Percentiles rank a stretch among this genome's conserved stretches.
Conservation (phyloP, 2,113 vertebrate species). For the Garra rufa region DNA sequence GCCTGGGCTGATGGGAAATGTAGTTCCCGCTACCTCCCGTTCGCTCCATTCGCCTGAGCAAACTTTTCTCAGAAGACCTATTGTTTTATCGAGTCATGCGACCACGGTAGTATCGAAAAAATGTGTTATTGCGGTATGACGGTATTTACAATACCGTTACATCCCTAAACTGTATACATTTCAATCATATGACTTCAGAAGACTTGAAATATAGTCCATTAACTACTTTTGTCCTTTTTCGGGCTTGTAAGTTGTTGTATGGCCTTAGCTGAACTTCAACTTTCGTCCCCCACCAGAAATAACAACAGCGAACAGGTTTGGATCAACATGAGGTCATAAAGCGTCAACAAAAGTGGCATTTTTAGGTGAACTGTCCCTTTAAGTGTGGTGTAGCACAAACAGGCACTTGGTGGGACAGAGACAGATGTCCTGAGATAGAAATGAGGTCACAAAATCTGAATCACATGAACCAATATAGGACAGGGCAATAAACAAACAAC, state of each 20-base stretch:
- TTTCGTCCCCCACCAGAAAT: not conserved
- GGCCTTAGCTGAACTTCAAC: not conserved
- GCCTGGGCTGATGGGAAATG: too few relatives aligned
- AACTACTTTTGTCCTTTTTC: too few relatives aligned
- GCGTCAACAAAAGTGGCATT: not conserved
- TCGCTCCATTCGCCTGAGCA: too few relatives aligned
- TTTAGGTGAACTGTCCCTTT: not conserved
- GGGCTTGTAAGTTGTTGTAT: not conserved
- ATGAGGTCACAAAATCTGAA: slow-evolving; percentile 11
- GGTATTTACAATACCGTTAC: too few relatives aligned
- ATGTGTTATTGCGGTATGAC: too few relatives aligned
- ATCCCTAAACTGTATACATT: too few relatives aligned
- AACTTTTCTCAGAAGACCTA: too few relatives aligned
- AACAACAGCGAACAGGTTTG: not conserved
- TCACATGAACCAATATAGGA: not conserved
- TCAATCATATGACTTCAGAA: not conserved
- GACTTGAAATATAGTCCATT: not conserved
- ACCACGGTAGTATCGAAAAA: too few relatives aligned
- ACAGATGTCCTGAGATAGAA: not conserved
- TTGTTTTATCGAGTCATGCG: too few relatives aligned
- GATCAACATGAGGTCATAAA: not conserved
- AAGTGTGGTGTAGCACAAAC: not conserved
- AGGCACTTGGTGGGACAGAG: not conserved
- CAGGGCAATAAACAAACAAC: slow-evolving; percentile 1
- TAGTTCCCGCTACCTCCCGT: too few relatives aligned